Evolutionary conservation across 23 tunicate genomes (phyloP).

Genomic region (Diplosoma virens): DNA sequence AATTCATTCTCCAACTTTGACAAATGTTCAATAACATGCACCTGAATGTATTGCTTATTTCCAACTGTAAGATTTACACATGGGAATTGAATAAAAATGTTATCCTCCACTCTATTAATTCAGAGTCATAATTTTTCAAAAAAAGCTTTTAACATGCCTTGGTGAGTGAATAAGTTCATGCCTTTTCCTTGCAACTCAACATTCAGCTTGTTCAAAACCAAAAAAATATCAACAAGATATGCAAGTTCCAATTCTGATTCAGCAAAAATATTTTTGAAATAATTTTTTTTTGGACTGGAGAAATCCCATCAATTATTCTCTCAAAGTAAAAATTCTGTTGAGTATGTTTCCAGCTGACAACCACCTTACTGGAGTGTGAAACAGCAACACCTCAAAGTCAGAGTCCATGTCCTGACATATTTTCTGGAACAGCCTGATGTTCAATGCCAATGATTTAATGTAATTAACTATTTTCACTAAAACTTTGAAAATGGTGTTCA

Average conservation of each 20-base stretch:
- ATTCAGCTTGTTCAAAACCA: not conserved
- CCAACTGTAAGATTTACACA: not conserved
- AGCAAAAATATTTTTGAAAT: too few relatives aligned
- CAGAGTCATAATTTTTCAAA: not conserved
- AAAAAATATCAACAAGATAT: not conserved
- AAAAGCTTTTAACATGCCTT: not conserved
- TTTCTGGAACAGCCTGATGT: not conserved
- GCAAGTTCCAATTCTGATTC: too few relatives aligned
- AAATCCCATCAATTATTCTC: too few relatives aligned
- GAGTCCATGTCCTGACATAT: not conserved
- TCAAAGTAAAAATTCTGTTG: too few relatives aligned
- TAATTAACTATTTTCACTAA: not conserved
- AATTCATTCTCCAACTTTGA: slow-evolving; percentile 1
- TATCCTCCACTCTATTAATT: too few relatives aligned
- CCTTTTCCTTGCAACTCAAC: slow-evolving; percentile 5
- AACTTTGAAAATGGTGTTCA: not conserved
- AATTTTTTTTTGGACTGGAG: too few relatives aligned
- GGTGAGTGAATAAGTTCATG: not conserved
- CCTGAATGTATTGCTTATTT: too few relatives aligned
- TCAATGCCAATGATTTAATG: not conserved
- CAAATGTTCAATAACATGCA: slow-evolving; percentile 9
- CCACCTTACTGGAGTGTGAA: too few relatives aligned
- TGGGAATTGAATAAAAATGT: not conserved
- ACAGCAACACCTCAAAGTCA: too few relatives aligned
- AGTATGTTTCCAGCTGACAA: too few relatives aligned